phyloP scores from a whole-genome alignment of 2,113 vertebrate genomes.

The Seriola aureovittata region DNA sequence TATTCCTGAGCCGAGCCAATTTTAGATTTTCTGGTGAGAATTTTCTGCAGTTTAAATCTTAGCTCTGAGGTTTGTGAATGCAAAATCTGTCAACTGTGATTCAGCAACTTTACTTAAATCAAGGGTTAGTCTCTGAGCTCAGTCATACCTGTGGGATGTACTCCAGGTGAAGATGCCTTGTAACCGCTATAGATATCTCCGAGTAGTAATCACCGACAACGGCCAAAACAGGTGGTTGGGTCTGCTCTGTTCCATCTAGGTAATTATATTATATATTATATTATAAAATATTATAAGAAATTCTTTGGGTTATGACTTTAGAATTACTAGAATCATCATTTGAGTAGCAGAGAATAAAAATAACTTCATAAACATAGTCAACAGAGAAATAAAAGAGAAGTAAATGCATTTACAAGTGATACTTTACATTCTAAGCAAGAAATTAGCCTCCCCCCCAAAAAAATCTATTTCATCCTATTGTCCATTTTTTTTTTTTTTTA shows the following conservation, averaged over 20 bases:
- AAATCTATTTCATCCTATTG: no score
- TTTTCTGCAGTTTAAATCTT: neutral
- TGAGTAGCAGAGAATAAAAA: no score
- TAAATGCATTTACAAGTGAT: neutral
- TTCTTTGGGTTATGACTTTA: no score
- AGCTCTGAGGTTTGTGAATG: neutral
- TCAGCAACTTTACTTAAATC: neutral
- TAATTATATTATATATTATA: neutral
- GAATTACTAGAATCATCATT: no score
- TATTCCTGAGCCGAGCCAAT: neutral
- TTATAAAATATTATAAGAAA: no score
- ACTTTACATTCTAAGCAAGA: neutral
- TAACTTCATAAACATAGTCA: no score
- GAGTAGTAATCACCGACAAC: conserved; percentile 65
- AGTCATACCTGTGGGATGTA: conserved; percentile 42
- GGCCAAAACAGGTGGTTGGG: conserved; percentile 40
- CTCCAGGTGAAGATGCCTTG: conserved; percentile 63
- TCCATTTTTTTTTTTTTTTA: no score
- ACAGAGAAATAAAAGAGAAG: neutral
- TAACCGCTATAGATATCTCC: conserved; percentile 62
- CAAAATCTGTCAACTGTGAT: neutral
- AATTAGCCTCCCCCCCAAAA: neutral
- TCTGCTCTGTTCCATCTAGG: neutral
- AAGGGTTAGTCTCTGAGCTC: no score
- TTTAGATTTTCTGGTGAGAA: neutral